A percentile compares a stretch with the other conserved stretches of the same genome.
These are phyloP conservation scores for Drosophila falleni DNA, from an alignment of 2,888 invertebrate genomes.

Conservation along the genomic window DNA sequence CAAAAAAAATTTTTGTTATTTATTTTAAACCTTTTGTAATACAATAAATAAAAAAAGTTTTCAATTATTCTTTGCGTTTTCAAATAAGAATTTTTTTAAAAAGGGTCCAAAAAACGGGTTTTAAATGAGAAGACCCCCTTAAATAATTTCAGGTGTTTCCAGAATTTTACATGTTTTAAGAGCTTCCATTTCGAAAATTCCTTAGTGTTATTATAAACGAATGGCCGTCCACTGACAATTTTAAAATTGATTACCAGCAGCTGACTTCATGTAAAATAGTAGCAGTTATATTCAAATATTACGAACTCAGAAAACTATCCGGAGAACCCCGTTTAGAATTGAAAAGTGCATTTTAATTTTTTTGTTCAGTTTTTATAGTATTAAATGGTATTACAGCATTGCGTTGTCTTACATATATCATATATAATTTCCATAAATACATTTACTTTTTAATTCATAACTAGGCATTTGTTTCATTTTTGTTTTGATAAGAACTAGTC, in stretches of 20 bases:
- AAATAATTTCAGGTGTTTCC: too few relatives aligned
- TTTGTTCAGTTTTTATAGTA: slow-evolving; percentile 60
- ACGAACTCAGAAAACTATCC: neutral
- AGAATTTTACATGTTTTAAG: too few relatives aligned
- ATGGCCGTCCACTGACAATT: neutral
- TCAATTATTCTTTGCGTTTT: too few relatives aligned
- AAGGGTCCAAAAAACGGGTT: too few relatives aligned
- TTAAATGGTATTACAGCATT: slow-evolving; percentile 81
- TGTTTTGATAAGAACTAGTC: slow-evolving; percentile 41
- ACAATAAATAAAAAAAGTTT: too few relatives aligned
- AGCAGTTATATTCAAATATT: neutral
- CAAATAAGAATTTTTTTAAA: too few relatives aligned
- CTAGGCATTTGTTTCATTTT: slow-evolving; percentile 59
- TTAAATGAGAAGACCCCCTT: too few relatives aligned
- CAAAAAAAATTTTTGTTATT: too few relatives aligned
- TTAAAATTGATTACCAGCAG: too few relatives aligned
- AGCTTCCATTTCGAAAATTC: too few relatives aligned
- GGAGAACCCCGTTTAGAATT: neutral
- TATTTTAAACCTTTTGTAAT: too few relatives aligned
- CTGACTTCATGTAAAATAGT: neutral
- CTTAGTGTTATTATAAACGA: too few relatives aligned
- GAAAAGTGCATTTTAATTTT: slow-evolving; percentile 29
- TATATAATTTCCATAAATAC: slow-evolving; percentile 73
- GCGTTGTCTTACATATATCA: slow-evolving; percentile 73
- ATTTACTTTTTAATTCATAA: slow-evolving; percentile 67